These are phyloP conservation scores for Neodon shergylaensis DNA, from an alignment of 2,113 vertebrate species.

Conservation along the genomic window DNA sequence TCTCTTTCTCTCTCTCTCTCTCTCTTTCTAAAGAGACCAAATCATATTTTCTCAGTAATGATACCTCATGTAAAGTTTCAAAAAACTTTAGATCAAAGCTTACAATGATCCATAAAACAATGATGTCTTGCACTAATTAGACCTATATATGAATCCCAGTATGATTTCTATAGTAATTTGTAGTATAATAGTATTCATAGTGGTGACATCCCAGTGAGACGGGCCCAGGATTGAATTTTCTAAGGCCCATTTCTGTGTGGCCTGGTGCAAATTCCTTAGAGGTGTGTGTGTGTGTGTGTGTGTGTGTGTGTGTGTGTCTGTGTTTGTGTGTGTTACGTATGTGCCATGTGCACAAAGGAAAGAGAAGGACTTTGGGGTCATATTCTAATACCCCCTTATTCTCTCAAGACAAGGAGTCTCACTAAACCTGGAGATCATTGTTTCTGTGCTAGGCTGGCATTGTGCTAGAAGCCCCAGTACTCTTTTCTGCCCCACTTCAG, in stretches of 20 bases:
- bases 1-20: no score
- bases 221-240: neutral
- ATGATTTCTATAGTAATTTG: neutral
- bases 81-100: conserved; percentile 6
- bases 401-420: neutral
- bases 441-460: neutral
- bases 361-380: neutral
- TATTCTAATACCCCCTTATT: neutral
- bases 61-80: neutral
- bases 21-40: neutral
- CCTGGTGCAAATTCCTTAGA: neutral
- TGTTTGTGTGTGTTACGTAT: no score
- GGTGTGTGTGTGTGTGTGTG: no score
- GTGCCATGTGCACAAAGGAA: no score
- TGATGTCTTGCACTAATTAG: neutral
- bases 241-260: neutral
- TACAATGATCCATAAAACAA: neutral
- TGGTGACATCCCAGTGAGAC: neutral
- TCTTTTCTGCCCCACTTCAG: neutral
- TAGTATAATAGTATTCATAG: neutral
- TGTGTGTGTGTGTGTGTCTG: neutral
- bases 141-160: neutral
- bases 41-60: neutral
- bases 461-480: neutral
- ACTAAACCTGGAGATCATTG: no score